phyloP scores from a whole-genome alignment of 2,113 vertebrate species.

The Sisor rabdophorus region DNA sequence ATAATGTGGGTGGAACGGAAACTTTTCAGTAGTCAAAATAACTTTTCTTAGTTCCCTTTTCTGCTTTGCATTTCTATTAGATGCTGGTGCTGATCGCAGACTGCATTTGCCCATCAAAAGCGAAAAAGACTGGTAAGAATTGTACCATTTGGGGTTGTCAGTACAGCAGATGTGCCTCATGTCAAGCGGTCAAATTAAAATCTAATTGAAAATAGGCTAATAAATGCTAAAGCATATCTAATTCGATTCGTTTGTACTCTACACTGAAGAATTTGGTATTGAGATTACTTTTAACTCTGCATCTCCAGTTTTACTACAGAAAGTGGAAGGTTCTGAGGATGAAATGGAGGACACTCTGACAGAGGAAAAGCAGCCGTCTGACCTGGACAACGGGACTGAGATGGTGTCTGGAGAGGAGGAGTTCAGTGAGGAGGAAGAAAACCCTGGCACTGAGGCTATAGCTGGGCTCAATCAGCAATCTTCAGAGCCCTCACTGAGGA shows the following conservation, averaged over 20 bases:
- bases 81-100: conserved; percentile 79
- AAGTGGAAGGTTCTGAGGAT: conserved; percentile 54
- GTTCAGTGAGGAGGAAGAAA: conserved; percentile 59
- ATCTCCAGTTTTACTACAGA: conserved; percentile 58
- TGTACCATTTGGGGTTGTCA: neutral
- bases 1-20: conserved; percentile 41
- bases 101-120: conserved; percentile 71
- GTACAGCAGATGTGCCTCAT: neutral
- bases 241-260: neutral
- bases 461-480: conserved; percentile 45
- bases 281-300: conserved; percentile 19
- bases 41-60: conserved; percentile 17
- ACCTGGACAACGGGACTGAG: conserved; percentile 54
- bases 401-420: conserved; percentile 63
- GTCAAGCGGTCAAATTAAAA: neutral
- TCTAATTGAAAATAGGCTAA: too few relatives aligned
- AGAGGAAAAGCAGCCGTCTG: conserved; percentile 54
- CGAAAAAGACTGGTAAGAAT: conserved; percentile 66
- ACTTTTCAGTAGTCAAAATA: conserved; percentile 3
- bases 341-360: conserved; percentile 54
- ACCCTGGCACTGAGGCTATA: conserved; percentile 46
- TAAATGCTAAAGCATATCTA: neutral
- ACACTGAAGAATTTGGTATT: neutral
- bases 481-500: conserved; percentile 65
- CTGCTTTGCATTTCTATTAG: conserved; percentile 54